These are phyloP conservation scores for Camelus bactrianus DNA, from an alignment of 2,113 vertebrate species.

Conservation along the genomic window DNA sequence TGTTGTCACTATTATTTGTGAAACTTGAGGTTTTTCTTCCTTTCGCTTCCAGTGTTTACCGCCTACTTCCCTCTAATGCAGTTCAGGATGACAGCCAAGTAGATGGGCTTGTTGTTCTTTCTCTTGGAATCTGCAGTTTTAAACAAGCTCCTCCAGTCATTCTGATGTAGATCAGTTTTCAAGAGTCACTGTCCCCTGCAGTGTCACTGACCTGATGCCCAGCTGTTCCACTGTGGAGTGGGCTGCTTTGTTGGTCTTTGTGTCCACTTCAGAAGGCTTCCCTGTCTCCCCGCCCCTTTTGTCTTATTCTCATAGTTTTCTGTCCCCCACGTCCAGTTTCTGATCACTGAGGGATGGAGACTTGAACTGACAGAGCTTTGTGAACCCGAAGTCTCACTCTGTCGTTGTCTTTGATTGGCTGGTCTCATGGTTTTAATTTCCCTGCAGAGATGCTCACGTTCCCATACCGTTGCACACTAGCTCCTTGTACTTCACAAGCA, in stretches of 20 bases:
- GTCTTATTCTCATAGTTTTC: not conserved
- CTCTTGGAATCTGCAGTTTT: not conserved
- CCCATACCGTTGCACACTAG: not conserved
- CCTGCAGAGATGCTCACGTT: not conserved
- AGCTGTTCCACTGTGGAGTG: not conserved
- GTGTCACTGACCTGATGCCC: not conserved
- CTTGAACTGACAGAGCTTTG: not conserved
- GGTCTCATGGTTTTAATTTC: not conserved
- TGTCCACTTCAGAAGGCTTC: not conserved
- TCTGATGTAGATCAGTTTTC: not conserved
- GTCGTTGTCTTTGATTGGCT: not conserved
- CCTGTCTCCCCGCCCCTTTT: accelerated
- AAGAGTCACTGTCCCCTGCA: not conserved
- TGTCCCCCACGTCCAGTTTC: not conserved
- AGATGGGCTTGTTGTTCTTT: not conserved
- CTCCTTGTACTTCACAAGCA: not conserved
- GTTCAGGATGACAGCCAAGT: not conserved
- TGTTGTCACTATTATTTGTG: not conserved
- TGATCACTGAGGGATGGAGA: not conserved
- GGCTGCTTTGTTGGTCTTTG: not conserved
- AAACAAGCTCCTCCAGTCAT: not conserved
- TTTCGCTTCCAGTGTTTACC: not conserved
- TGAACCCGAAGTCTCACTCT: not conserved
- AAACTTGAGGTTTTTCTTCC: not conserved
- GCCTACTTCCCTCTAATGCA: not conserved